A percentile compares a stretch with the other conserved stretches of the same genome.
Evolutionary conservation across 2,797 vertebrate species (phyloP).

Genomic region (Tokudaia tokunoshimensis): DNA sequence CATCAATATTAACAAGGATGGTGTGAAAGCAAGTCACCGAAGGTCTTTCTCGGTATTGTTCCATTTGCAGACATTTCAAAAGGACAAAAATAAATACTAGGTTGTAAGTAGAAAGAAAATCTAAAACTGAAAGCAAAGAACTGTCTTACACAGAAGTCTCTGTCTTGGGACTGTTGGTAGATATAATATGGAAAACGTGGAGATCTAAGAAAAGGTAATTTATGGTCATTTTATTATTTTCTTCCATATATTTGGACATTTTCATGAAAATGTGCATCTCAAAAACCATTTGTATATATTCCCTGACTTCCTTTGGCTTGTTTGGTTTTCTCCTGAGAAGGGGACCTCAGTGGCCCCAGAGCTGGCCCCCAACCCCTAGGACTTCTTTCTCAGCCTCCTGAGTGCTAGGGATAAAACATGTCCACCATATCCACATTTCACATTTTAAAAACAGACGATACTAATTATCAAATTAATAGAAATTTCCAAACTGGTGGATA

Average conservation of each 20-base stretch:
- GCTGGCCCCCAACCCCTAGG: background rate
- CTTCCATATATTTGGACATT: background rate
- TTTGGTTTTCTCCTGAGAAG: background rate
- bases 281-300: background rate
- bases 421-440: background rate
- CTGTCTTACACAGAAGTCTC: background rate
- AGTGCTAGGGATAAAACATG: background rate
- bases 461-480: background rate
- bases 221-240: background rate
- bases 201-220: background rate
- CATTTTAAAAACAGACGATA: constrained; percentile 9
- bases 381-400: background rate
- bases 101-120: constrained; percentile 1
- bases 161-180: background rate
- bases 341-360: background rate
- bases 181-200: background rate
- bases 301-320: background rate
- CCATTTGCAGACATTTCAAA: constrained; percentile 4
- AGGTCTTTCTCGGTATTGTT: background rate
- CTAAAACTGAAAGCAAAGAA: constrained; percentile 8
- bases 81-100: constrained; percentile 31
- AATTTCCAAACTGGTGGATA: background rate
- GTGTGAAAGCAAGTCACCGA: background rate
- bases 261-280: background rate
- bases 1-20: background rate